Conservation (phyloP, 2,113 vertebrate genomes). For the Halichoeres trimaculatus region DNA sequence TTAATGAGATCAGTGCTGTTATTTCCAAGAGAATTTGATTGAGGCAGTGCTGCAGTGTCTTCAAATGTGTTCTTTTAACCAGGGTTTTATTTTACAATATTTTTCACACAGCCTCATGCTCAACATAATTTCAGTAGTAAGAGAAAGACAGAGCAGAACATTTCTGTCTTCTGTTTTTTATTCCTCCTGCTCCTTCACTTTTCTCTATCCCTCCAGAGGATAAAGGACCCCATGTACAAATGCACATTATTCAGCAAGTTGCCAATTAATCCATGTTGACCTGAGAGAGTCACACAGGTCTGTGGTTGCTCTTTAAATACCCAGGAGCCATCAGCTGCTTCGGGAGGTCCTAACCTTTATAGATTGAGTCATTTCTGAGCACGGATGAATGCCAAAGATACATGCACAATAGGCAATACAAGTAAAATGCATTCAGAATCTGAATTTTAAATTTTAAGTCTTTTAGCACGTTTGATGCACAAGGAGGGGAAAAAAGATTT, state of each 20-base stretch:
- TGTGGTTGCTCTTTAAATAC: slow-evolving; percentile 1
- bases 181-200: slow-evolving; percentile 7
- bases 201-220: slow-evolving; percentile 16
- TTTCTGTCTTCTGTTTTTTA: not conserved
- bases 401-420: not conserved
- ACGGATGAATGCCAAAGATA: slow-evolving; percentile 21
- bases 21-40: not conserved
- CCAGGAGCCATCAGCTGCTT: slow-evolving; percentile 12
- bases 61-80: not conserved
- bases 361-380: slow-evolving; percentile 1
- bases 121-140: slow-evolving; percentile 38
- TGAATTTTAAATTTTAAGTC: not conserved
- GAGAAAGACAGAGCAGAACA: slow-evolving; percentile 24
- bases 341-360: slow-evolving; percentile 10
- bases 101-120: not conserved
- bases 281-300: slow-evolving; percentile 21
- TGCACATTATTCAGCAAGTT: slow-evolving; percentile 35
- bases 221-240: slow-evolving; percentile 1
- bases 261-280: slow-evolving; percentile 54
- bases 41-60: not conserved
- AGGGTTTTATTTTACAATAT: not conserved
- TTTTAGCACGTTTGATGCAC: not conserved
- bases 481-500: not conserved
- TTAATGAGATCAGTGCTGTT: not conserved
- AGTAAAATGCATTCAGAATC: not conserved